phyloP scores from a whole-genome alignment of 1,140 invertebrate genomes.

The Drosophila micromelanica region DNA sequence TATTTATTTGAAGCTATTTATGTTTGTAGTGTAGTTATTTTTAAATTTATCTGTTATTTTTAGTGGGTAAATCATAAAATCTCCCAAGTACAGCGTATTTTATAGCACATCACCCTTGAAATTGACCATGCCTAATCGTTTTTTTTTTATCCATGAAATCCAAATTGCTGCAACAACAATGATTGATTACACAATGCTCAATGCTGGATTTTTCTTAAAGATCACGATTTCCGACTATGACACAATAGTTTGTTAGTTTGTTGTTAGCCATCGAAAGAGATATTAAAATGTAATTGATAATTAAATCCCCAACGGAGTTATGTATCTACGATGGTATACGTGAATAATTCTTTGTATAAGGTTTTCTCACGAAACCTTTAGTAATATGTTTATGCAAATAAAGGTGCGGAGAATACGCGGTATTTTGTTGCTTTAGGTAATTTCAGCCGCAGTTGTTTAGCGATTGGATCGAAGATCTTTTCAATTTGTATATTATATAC shows the following conservation, averaged over 20 bases:
- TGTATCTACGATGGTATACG: not conserved
- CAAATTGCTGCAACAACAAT: constrained; percentile 14
- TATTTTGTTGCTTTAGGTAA: no score
- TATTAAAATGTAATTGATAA: constrained; percentile 19
- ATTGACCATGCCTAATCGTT: not conserved
- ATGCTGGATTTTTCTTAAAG: constrained; percentile 15
- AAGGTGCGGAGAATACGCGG: no score
- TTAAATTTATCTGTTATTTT: constrained; percentile 1
- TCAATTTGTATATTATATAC: no score
- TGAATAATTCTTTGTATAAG: not conserved
- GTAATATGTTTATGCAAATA: no score
- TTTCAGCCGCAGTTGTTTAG: no score
- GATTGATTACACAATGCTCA: constrained; percentile 33
- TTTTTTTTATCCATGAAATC: not conserved
- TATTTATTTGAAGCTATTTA: not conserved
- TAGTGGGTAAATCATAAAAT: not conserved
- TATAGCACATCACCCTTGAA: not conserved
- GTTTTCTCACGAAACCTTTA: constrained; percentile 7
- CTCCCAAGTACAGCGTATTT: constrained; percentile 6
- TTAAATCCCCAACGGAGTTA: not conserved
- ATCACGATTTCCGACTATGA: constrained; percentile 36
- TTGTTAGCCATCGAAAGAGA: constrained; percentile 13
- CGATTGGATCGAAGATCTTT: no score
- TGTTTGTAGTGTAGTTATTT: no score
- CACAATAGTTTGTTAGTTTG: constrained; percentile 18